Base-by-base conservation (phyloP, 1,140 invertebrate genomes). In the Drosophila ogumai region DNA sequence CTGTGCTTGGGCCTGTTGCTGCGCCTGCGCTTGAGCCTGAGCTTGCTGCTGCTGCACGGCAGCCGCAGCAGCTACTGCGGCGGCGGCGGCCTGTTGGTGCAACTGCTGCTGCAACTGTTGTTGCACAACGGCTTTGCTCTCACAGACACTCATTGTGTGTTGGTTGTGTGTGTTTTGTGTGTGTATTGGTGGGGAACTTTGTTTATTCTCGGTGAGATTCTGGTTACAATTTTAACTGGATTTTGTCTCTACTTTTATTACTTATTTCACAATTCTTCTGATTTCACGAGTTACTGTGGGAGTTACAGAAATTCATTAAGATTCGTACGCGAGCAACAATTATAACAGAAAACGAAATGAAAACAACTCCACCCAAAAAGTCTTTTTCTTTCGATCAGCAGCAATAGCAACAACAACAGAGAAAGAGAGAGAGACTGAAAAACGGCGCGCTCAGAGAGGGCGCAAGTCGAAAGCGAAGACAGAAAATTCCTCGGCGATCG, bases 131-230 rank as follows among this genome's bases (percentile, higher is more conserved):
- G 93, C 93, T 93, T 93, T 95, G 93, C 94, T 95, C 94, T 95
- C 95, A 94, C 95, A 95, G 59, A 92, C 78, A 92, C 91, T 92
- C 95, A 96, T 95, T 94, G 94, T 94, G 94, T 59, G 22, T 56
- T 47, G 34, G 19, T 38, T 55, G 52, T 43, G 60, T 73, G 46
- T 64, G 65, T 73, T 25, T 61, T 59, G 28, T 68, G 10, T 67
- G 34, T 75, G 12, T 78, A 31, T 81, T 19, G 61, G 10, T 63
- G 60, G 71, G 61, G 50, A 63, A 54, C 64, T 87, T 86, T 86
- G 40, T 58, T 72, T 72, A 41, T 56, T 71, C 84, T 80, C 73
- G 65, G 67, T 72, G 84, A 88, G 80, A 88, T 88, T 88, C 84
- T 87, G 50, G 73, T 86, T 66, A 52, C 47, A 69, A 68, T 46